Evolutionary conservation across 2,888 invertebrate species (phyloP), one percentile per base, ranked within the genome.

Genomic region (Mesorhabditis belari): DNA sequence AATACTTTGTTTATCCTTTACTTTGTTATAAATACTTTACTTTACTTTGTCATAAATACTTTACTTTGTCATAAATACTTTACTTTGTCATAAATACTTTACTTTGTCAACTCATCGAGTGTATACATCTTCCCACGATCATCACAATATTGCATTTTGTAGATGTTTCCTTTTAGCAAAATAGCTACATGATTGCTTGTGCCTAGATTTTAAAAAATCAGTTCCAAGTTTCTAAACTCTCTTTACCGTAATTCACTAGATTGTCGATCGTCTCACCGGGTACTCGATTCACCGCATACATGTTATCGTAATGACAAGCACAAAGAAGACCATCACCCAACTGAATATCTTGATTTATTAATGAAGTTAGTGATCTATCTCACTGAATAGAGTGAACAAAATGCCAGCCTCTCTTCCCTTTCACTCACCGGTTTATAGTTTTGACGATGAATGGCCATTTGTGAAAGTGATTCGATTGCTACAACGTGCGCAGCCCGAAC

Each of bases 271-370:
- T 60, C 29, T 63, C 62, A 23, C 72, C 73, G 28, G 77, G 77
- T 6, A 72, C 58, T 24, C 77, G 66, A 3, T 65, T 61, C 9
- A 66, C 70, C 5, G 69, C 63, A 58, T 76, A 77, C 56, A 75
- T 66, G 29, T 75, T 74, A 17, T 71, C 71, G 60, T 77, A 77
- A 64, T 77, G 77, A 26, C 70, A 60, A 3, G 71, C 64, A 27
- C 70, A 77, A 25, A 76, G 62, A 4, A 77, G 25, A 6, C 77
- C 77, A 23, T 70, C 67, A 6, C 74, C 77, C 3, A 72, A 60
- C 74, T 74, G 61, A 57, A 67, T 67, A 44, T 35, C 44, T 52
- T 23, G 54, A 19, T 49, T 29, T 50, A 60, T 56, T 49, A 57
- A n/a, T n/a, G n/a, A n/a, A n/a, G n/a, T n/a, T n/a, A n/a, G n/a